These are phyloP conservation scores for Rhincodon typus DNA, from an alignment of 2,797 vertebrate species.

Conservation along the genomic window DNA sequence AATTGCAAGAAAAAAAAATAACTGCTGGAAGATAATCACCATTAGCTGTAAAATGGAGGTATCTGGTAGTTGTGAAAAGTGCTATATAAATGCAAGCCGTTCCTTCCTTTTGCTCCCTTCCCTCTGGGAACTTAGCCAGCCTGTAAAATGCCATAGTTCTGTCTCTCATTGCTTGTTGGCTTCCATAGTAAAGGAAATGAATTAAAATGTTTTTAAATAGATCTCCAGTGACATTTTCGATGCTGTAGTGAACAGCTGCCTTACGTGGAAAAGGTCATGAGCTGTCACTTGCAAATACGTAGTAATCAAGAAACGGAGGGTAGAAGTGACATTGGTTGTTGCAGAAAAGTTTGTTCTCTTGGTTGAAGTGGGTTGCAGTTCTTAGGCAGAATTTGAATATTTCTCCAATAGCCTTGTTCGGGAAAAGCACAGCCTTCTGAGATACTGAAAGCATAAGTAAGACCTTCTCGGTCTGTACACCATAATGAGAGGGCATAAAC, in stretches of 20 bases:
- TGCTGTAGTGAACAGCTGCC: background rate
- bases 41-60: background rate
- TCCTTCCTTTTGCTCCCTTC: too few species aligned
- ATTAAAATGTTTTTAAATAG: background rate
- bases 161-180: background rate
- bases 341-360: background rate
- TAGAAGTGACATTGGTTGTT: background rate
- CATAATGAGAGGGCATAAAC: background rate
- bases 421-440: background rate
- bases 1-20: background rate
- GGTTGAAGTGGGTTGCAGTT: background rate
- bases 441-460: background rate
- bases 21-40: background rate
- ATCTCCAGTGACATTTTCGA: background rate
- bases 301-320: background rate
- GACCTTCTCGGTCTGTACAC: background rate
- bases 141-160: background rate
- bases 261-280: background rate
- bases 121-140: background rate
- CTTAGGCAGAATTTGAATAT: background rate
- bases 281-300: background rate
- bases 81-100: too few species aligned
- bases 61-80: too few species aligned
- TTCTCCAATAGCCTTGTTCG: background rate
- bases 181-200: background rate